phyloP scores from a whole-genome alignment of 2,888 invertebrate species.

The Proisotoma minuta region DNA sequence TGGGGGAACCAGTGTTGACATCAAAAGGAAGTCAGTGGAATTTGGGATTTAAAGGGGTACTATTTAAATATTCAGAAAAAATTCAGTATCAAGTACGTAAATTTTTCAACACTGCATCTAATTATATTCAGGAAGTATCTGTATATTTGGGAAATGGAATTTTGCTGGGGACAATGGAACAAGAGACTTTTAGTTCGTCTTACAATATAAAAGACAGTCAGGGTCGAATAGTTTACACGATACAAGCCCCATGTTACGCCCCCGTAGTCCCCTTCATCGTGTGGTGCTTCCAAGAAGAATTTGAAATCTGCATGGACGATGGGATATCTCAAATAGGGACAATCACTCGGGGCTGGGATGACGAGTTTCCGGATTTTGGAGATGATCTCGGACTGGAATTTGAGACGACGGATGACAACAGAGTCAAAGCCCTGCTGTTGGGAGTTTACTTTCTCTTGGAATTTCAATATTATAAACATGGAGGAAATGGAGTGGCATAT shows the following conservation, averaged over 20 bases:
- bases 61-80: conserved; percentile 2
- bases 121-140: conserved; percentile 15
- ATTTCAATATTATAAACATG: conserved; percentile 28
- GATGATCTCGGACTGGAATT: conserved; percentile 27
- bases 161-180: conserved; percentile 30
- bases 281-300: conserved; percentile 38
- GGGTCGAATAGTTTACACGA: conserved; percentile 29
- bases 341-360: conserved; percentile 30
- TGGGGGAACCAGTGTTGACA: conserved; percentile 19
- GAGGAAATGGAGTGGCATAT: conserved; percentile 31
- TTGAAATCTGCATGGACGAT: conserved; percentile 37
- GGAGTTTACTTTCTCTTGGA: conserved; percentile 37
- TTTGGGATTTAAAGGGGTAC: conserved; percentile 28
- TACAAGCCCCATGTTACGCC: conserved; percentile 36
- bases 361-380: conserved; percentile 25
- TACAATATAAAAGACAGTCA: conserved; percentile 26
- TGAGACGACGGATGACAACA: conserved; percentile 25
- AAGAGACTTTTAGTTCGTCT: conserved; percentile 22
- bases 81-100: neutral
- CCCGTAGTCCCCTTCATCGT: conserved; percentile 33
- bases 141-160: conserved; percentile 16
- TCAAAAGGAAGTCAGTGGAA: conserved; percentile 21
- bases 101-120: neutral
- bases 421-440: conserved; percentile 31
- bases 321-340: conserved; percentile 26